Base-by-base conservation (phyloP, 2,888 invertebrate species). In the Lumbricus terrestris region DNA sequence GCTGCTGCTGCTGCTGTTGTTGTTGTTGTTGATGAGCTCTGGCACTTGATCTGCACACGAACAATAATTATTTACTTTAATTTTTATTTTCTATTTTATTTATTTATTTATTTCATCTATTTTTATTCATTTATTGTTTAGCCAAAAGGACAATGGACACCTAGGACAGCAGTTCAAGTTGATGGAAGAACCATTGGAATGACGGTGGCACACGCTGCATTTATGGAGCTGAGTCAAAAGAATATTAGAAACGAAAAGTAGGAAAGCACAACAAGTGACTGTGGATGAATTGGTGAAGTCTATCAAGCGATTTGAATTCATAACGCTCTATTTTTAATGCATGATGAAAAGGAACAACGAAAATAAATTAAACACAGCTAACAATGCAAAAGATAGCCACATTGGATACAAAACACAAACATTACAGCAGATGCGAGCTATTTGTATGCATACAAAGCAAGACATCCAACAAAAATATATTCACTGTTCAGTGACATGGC, bases 1-100 rank as follows among this genome's bases (percentile, higher is more conserved):
- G 90, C 82, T 88, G 89, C 88, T 91, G 89, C 37, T 90, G 90
- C 33, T 85, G 35, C 42, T 90, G 90, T 88, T 91, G 91, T 37
- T 88, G 90, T 83, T 90, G 90, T 16, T 90, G 90, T 29, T 89
- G 85, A 11, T 90, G 34, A 11, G 34, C 37, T 85, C 69, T 33
- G n/a, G 89, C 54, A 88, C 91, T 35, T 15, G 89, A 69, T 83
- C 42, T 83, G 37, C 16, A 23, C 37, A 90, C 2, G 1, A 29
- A 4, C 47, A 88, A 88, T n/a, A n/a, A n/a, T n/a, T n/a, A n/a
- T n/a, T n/a, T n/a, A n/a, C n/a, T n/a, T n/a, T n/a, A n/a, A n/a
- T n/a, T n/a, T n/a, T n/a, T n/a, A n/a, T n/a, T n/a, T n/a, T n/a
- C n/a, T n/a, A n/a, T n/a, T n/a, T n/a, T n/a, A n/a, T n/a, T n/a